Evolutionary conservation across 2,113 vertebrate species (phyloP).

Genomic region (Chaetodon trifascialis): DNA sequence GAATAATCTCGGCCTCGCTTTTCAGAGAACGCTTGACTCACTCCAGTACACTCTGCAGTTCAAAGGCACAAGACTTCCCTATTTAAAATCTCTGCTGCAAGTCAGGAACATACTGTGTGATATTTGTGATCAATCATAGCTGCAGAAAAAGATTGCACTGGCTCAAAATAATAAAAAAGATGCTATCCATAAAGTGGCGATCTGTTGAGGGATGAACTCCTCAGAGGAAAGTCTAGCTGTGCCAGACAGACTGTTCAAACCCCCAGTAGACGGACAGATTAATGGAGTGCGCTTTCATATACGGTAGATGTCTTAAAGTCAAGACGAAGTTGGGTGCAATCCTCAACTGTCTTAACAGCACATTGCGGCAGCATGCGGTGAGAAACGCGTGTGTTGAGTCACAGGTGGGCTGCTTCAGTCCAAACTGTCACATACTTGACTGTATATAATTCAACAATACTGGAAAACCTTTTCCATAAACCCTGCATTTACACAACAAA

Average conservation of each 20-base stretch:
- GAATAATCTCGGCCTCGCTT: conserved; percentile 59
- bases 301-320: conserved; percentile 45
- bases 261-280: conserved; percentile 53
- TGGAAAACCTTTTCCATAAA: conserved; percentile 14
- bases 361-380: conserved; percentile 9
- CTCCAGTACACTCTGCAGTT: conserved; percentile 43
- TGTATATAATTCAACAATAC: not conserved
- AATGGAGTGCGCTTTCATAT: conserved; percentile 62
- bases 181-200: conserved; percentile 70
- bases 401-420: conserved; percentile 15
- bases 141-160: conserved; percentile 64
- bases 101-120: conserved; percentile 64
- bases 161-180: conserved; percentile 76
- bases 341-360: conserved; percentile 32
- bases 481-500: not conserved
- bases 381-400: conserved; percentile 8
- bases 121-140: conserved; percentile 79
- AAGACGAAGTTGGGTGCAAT: conserved; percentile 60
- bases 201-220: conserved; percentile 74
- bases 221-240: conserved; percentile 56
- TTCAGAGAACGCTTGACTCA: conserved; percentile 53
- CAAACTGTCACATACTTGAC: conserved; percentile 7
- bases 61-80: conserved; percentile 56
- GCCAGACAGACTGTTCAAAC: conserved; percentile 65
- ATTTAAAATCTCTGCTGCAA: conserved; percentile 65